Base-by-base conservation (phyloP, 2,113 vertebrate species). In the Ellobius talpinus region DNA sequence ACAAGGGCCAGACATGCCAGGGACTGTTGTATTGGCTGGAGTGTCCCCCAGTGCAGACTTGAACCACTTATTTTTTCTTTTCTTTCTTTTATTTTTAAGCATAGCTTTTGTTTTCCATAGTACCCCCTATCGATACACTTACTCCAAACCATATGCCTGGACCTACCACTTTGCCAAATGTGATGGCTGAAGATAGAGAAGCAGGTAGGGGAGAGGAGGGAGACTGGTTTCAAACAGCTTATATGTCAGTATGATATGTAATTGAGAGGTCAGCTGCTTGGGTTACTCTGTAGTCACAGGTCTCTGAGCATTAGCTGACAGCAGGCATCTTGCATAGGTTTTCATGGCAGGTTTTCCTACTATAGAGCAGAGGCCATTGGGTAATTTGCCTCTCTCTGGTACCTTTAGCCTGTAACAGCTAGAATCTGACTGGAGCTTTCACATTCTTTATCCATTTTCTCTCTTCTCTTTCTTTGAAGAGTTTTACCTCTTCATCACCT, bases 391-490 rank as follows among this genome's bases (percentile, higher is more conserved):
- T 7, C 45, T 2, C 93, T 45, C 24, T 85, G 36, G 33, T 16
- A n/a, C 16, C 6, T n/a, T 81, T 78, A 36, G n/a, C n/a, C 7
- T 68, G 39, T 45, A 58, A 77, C 13, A 31, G 45, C 74, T 21
- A 47, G 9, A 55, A 21, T 6, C 21, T 24, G 0, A 31, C 1
- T 55, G 61, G n/a, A 5, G 14, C 68, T 39, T 74, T 72, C 42
- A 89, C n/a, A 23, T 90, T 77, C 24, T 73, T 84, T 39, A 33
- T 2, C 1, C 84, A 55, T 90, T 58, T 72, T 93, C 65, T 45
- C 33, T 87, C 8, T 13, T 39, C 78, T 93, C n/a, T 89, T 82
- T 92, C 36, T 82, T 81, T 47, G 33, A 94, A 93, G 12, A 0
- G 0, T 63, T 94, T 85, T 68, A 33, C 55, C 16, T 94, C 45